phyloP scores from a whole-genome alignment of 1,140 invertebrate genomes.

The Hylaeus volcanicus region DNA sequence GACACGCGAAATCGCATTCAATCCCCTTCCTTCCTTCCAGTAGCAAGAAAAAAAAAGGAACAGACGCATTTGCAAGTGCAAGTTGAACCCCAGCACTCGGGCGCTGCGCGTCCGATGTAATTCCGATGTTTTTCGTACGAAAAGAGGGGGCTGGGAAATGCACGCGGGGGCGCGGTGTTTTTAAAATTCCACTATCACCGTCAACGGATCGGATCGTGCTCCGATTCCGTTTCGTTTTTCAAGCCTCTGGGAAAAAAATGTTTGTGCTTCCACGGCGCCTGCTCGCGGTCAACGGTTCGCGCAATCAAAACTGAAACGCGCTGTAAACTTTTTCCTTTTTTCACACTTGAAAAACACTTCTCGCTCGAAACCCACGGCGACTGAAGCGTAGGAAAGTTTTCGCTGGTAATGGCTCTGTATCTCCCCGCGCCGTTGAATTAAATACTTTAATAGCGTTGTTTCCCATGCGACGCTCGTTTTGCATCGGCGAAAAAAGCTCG shows the following conservation, averaged over 20 bases:
- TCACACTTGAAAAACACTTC: not conserved
- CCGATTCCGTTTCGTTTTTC: not conserved
- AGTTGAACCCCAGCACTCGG: not conserved
- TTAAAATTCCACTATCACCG: not conserved
- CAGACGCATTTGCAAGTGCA: conserved; percentile 20
- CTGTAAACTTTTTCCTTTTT: not conserved
- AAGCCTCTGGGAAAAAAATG: not conserved
- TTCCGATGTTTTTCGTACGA: conserved; percentile 3
- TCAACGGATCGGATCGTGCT: not conserved
- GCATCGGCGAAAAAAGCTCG: too few species aligned
- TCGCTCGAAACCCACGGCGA: not conserved
- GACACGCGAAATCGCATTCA: conserved; percentile 32
- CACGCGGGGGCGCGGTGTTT: not conserved
- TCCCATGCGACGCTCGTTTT: too few species aligned
- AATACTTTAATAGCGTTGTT: too few species aligned
- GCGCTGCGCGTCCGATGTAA: not conserved
- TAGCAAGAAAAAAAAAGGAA: not conserved
- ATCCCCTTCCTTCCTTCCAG: not conserved
- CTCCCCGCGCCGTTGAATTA: too few species aligned
- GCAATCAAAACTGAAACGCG: not conserved
- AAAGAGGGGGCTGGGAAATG: not conserved
- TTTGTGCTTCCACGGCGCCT: not conserved
- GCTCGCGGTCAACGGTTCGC: not conserved
- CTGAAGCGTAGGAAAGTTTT: too few species aligned
- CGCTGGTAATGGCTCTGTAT: too few species aligned